These are phyloP conservation scores for Sitta europaea DNA, from an alignment of 2,113 vertebrate species.

Conservation along the genomic window DNA sequence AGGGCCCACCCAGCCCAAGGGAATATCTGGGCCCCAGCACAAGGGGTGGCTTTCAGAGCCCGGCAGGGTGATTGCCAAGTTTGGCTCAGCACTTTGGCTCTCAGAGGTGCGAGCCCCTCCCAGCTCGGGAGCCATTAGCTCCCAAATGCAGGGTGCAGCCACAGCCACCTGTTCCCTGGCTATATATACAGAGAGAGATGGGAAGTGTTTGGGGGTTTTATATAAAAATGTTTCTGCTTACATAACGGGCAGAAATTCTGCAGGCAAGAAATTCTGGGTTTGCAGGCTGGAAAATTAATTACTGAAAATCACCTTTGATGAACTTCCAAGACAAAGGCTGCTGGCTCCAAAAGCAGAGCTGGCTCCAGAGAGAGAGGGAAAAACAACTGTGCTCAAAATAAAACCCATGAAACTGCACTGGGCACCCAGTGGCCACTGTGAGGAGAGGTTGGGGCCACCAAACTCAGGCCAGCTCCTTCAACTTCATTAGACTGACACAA, in stretches of 20 bases:
- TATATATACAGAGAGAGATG: not conserved
- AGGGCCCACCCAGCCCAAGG: fast-evolving
- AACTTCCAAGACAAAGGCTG: not conserved
- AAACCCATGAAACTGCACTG: not conserved
- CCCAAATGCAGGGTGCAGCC: not conserved
- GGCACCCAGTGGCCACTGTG: fast-evolving
- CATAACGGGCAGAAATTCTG: not conserved
- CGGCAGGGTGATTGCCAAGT: fast-evolving
- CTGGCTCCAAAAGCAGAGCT: not conserved
- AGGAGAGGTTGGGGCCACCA: not conserved
- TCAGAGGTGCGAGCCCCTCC: not conserved
- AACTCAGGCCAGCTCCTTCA: not conserved
- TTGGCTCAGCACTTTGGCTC: not conserved
- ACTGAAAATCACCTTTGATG: conserved; percentile 1
- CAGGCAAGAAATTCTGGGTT: not conserved
- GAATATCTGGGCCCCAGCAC: not conserved
- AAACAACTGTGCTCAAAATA: not conserved
- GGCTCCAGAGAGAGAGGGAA: not conserved
- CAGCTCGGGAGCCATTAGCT: not conserved
- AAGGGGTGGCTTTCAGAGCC: fast-evolving
- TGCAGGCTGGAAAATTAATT: not conserved
- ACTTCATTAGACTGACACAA: not conserved
- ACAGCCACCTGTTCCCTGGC: not conserved
- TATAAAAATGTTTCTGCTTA: not conserved
- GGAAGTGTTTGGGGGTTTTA: not conserved